Conservation (phyloP, 2,113 vertebrate species). For the Urocitellus parryii region DNA sequence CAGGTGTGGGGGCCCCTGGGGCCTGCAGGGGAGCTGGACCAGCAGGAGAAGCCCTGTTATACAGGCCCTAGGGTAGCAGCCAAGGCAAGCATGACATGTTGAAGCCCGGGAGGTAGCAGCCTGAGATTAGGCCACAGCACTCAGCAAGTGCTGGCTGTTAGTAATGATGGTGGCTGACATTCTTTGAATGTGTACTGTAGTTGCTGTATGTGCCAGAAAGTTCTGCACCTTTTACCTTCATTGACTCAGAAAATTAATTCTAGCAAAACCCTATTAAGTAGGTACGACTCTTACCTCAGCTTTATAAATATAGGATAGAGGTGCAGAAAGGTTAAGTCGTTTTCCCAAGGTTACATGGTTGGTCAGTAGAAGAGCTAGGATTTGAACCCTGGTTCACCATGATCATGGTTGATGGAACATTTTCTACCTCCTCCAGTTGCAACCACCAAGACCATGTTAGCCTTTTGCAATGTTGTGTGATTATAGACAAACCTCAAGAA, state of each 20-base stretch:
- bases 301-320: not conserved
- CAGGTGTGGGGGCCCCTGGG: not conserved
- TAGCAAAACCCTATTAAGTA: not conserved
- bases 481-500: not conserved
- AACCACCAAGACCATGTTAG: not conserved
- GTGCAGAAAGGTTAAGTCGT: not conserved
- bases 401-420: not conserved
- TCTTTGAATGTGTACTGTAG: not conserved
- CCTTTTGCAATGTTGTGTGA: not conserved
- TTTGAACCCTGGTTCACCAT: not conserved
- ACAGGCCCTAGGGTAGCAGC: not conserved
- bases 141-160: not conserved
- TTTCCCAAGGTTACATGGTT: not conserved
- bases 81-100: not conserved
- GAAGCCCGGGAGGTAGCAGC: not conserved
- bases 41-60: not conserved
- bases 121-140: not conserved
- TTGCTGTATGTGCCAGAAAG: not conserved
- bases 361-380: not conserved
- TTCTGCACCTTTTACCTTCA: not conserved
- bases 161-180: not conserved
- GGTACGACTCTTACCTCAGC: not conserved
- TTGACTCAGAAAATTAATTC: slow-evolving; percentile 28
- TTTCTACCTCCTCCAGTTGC: not conserved
- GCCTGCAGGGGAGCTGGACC: not conserved